A percentile compares a stretch with the other conserved stretches of the same genome.
Conservation (phyloP, 2,797 vertebrate species). For the Nyctalus aviator region DNA sequence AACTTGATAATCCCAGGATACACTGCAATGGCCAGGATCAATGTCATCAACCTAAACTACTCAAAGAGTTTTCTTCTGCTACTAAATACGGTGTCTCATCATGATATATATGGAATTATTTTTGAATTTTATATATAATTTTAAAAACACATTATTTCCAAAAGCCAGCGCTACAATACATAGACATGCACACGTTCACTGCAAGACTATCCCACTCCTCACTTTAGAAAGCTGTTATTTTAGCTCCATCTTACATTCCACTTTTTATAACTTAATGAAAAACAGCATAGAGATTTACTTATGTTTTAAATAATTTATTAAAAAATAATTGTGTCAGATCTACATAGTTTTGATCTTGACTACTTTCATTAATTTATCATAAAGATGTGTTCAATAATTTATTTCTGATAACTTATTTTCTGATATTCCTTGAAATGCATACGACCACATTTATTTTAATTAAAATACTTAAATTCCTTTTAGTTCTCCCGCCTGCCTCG, state of each 20-base stretch:
- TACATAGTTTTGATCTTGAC: conserved; percentile 22
- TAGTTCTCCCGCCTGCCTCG: not conserved
- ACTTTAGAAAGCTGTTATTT: not conserved
- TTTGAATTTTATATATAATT: not conserved
- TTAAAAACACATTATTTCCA: not conserved
- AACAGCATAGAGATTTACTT: not conserved
- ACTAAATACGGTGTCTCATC: not conserved
- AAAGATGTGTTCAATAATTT: not conserved
- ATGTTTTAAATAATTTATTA: not conserved
- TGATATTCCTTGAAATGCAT: conserved; percentile 20
- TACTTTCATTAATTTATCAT: conserved; percentile 5
- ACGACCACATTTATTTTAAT: not conserved
- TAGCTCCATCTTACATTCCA: not conserved
- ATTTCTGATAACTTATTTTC: conserved; percentile 23
- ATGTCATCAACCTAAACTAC: not conserved
- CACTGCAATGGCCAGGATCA: not conserved
- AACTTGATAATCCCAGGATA: not conserved
- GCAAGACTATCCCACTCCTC: not conserved
- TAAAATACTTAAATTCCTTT: conserved; percentile 1
- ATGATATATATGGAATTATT: not conserved
- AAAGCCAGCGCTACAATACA: not conserved
- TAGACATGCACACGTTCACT: not conserved
- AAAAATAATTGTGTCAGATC: conserved; percentile 25
- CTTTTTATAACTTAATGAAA: conserved; percentile 30
- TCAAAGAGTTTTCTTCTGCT: not conserved